Evolutionary conservation across 64 coral and sea anemone species (phyloP), one percentile per base, ranked within the genome.

Genomic region (Pocillopora damicornis): DNA sequence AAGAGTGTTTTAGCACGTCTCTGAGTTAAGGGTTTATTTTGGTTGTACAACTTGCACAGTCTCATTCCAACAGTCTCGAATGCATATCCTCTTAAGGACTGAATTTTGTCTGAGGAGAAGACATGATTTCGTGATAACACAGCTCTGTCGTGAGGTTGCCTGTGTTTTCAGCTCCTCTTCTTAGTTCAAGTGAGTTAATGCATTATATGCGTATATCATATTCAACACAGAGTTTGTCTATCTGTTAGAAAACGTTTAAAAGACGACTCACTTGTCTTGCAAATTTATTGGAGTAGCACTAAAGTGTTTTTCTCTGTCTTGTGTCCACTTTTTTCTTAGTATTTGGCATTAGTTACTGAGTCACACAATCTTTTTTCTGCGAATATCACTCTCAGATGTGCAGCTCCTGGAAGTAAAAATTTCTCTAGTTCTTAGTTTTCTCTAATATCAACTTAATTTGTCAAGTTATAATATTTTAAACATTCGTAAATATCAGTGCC

Each of bases 161-260:
- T 2, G 42, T 51, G 42, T 51, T 51, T 51, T 7, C 42, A 51
- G 42, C 42, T 7, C 42, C 42, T 51, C 42, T 51, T 51, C 59
- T 0, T n/a, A 60, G 62, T 61, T 37, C 13, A 64, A 63, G 79
- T 81, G 58, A 81, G 79, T 64, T 79, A 81, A 81, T 30, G 15
- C 23, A 35, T 63, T 81, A 34, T 18, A 1, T 25, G 13, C 36
- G 35, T 13, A 37, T 9, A 60, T 60, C 25, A 14, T 30, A 26
- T 81, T 26, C 14, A 61, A 8, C 25, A n/a, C 18, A 20, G 67
- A 63, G 25, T 81, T 63, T 81, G 59, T 5, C 57, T 0, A 67
- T 68, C 34, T 1, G 35, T 45, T 68, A 7, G 62, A 22, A 38
- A 83, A 83, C 35, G 14, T 42, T 83, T 35, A 26, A 63, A 81